phyloP scores from a whole-genome alignment of 2,113 vertebrate genomes.

The Benitochromis conjunctus region DNA sequence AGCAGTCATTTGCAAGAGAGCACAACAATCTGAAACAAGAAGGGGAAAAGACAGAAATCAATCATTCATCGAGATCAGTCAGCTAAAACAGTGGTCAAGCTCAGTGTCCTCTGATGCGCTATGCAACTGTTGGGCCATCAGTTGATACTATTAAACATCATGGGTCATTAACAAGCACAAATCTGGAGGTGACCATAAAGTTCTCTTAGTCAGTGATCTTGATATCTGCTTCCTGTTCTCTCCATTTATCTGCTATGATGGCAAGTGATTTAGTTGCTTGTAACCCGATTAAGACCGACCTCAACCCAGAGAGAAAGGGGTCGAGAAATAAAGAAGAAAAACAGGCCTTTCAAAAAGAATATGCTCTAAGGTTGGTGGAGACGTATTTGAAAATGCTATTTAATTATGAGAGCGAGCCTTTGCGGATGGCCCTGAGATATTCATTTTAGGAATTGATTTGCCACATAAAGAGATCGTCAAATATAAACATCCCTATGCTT shows the following conservation, averaged over 20 bases:
- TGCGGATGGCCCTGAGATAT: slow-evolving; percentile 64
- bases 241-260: slow-evolving; percentile 12
- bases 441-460: slow-evolving; percentile 72
- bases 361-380: slow-evolving; percentile 35
- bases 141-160: slow-evolving; percentile 37
- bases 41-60: neutral
- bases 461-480: slow-evolving; percentile 69
- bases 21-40: neutral
- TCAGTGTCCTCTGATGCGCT: slow-evolving; percentile 2
- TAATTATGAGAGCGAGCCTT: slow-evolving; percentile 70
- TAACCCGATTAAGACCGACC: slow-evolving; percentile 14
- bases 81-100: neutral
- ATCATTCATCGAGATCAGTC: neutral
- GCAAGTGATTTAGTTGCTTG: slow-evolving; percentile 39
- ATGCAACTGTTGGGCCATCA: slow-evolving; percentile 20
- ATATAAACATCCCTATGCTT: slow-evolving; percentile 62
- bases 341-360: slow-evolving; percentile 24
- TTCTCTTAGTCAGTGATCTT: slow-evolving; percentile 19
- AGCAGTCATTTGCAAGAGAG: neutral
- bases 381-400: slow-evolving; percentile 60
- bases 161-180: slow-evolving; percentile 58
- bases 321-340: neutral
- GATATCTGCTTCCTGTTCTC: slow-evolving; percentile 12
- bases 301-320: neutral
- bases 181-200: slow-evolving; percentile 4